phyloP scores from a whole-genome alignment of 2,797 vertebrate genomes.

The Decapterus maruadsi region DNA sequence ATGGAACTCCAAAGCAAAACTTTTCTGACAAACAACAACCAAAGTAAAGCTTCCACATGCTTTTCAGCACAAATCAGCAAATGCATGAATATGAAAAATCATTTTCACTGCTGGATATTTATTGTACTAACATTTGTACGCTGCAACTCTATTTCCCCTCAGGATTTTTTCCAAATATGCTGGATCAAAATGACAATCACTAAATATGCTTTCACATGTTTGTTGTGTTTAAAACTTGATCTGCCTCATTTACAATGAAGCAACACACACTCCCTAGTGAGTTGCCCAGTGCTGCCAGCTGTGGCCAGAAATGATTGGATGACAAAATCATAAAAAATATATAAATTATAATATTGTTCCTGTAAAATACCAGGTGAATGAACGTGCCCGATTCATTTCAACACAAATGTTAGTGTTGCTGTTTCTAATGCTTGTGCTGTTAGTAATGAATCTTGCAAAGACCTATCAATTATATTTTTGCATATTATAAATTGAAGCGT shows the following conservation, averaged over 20 bases:
- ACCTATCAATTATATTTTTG: background rate
- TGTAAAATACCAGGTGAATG: background rate
- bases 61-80: constrained; percentile 18
- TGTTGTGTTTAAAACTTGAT: constrained; percentile 9
- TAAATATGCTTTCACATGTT: constrained; percentile 1
- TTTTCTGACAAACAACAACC: constrained; percentile 2
- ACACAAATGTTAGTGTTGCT: background rate
- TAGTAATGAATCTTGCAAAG: background rate
- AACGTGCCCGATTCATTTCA: background rate
- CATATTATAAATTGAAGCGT: background rate
- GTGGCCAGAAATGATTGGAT: background rate
- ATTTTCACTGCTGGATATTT: background rate
- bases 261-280: background rate
- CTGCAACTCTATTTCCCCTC: background rate
- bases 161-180: background rate
- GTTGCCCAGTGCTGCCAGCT: background rate
- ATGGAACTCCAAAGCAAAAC: background rate
- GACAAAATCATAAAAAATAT: background rate
- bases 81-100: background rate
- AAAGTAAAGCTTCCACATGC: constrained; percentile 1
- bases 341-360: background rate
- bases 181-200: background rate
- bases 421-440: background rate
- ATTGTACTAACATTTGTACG: background rate
- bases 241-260: constrained; percentile 11